Percentiles rank a stretch among this genome's conserved stretches.
phyloP scores from a whole-genome alignment of 2,113 vertebrate species.

The Fregetta grallaria region DNA sequence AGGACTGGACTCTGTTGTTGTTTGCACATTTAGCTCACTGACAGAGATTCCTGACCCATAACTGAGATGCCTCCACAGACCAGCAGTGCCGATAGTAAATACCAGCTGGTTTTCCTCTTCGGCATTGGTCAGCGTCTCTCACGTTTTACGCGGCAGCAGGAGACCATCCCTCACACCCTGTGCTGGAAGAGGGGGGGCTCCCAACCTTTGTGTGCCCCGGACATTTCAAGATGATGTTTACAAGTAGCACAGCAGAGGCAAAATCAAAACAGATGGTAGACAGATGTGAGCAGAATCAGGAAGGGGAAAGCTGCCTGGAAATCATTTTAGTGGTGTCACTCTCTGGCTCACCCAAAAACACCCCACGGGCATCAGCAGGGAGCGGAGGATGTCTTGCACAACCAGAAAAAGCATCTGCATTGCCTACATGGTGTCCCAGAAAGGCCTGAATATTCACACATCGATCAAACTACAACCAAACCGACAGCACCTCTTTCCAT shows the following conservation, averaged over 20 bases:
- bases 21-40: not conserved
- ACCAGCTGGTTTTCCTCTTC: not conserved
- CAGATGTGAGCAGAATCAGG: not conserved
- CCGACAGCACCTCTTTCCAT: not conserved
- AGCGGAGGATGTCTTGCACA: not conserved
- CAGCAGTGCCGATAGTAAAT: not conserved
- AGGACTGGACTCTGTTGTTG: not conserved
- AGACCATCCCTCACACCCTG: not conserved
- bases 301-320: not conserved
- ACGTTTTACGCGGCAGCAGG: not conserved
- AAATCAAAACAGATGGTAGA: constrained; percentile 22
- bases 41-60: not conserved
- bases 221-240: not conserved
- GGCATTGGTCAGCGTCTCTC: not conserved
- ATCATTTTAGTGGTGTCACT: not conserved
- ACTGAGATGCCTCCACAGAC: not conserved
- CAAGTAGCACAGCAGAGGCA: not conserved
- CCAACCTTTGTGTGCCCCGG: not conserved
- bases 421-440: not conserved
- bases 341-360: not conserved
- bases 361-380: not conserved
- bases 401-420: not conserved
- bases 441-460: not conserved
- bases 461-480: not conserved
- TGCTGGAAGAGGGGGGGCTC: not conserved